phyloP scores from a whole-genome alignment of 2,797 vertebrate genomes.

The Fratercula arctica region DNA sequence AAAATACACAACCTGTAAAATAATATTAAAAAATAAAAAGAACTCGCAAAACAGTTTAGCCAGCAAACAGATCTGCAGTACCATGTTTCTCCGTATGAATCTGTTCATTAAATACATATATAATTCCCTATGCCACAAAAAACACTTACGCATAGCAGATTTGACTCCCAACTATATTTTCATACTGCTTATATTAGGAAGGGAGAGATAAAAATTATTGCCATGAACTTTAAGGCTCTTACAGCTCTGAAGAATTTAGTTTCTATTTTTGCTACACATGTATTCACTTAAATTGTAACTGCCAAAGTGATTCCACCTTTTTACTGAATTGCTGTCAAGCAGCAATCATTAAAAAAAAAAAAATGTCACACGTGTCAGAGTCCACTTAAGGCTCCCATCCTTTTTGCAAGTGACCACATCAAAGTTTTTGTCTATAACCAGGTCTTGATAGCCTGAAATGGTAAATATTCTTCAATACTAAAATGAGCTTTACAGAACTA shows the following conservation, averaged over 20 bases:
- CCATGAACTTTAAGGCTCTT: neutral
- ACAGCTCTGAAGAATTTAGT: neutral
- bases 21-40: neutral
- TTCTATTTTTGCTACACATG: neutral
- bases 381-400: neutral
- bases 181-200: neutral
- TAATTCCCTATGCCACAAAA: neutral
- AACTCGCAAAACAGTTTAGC: neutral
- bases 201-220: neutral
- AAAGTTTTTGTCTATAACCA: neutral
- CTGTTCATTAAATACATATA: neutral
- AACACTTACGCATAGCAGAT: neutral
- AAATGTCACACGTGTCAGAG: neutral
- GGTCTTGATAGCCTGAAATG: neutral
- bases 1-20: neutral
- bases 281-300: neutral
- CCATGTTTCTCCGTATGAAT: neutral
- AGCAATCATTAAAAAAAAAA: neutral
- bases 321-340: neutral
- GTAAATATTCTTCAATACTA: neutral
- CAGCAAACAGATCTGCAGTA: neutral
- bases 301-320: neutral
- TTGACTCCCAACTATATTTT: neutral
- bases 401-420: neutral
- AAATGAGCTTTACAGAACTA: neutral